Percentiles rank a stretch among this genome's conserved stretches.
Evolutionary conservation across 2,797 vertebrate genomes (phyloP).

Genomic region (Oophaga sylvatica): DNA sequence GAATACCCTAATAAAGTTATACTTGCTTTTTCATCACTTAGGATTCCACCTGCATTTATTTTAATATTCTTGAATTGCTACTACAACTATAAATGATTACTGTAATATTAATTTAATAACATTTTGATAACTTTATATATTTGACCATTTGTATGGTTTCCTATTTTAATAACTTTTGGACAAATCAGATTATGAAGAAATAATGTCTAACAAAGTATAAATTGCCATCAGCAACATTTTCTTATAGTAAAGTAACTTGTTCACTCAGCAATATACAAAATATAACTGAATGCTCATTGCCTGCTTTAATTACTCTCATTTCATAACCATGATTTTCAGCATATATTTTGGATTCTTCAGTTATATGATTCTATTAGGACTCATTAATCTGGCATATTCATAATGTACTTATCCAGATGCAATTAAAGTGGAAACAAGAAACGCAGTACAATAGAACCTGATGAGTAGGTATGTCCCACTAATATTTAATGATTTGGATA

Average conservation of each 20-base stretch:
- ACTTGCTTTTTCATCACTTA: not conserved
- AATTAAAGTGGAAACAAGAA: slow-evolving; percentile 16
- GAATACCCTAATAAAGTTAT: not conserved
- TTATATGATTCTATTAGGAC: slow-evolving; percentile 51
- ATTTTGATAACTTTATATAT: not conserved
- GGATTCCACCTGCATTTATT: not conserved
- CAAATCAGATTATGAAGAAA: slow-evolving; percentile 14
- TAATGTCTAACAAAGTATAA: slow-evolving; percentile 5
- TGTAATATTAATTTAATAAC: slow-evolving; percentile 2
- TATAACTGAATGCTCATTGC: slow-evolving; percentile 35
- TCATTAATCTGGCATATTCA: slow-evolving; percentile 27
- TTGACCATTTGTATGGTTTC: slow-evolving; percentile 30
- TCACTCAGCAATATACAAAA: slow-evolving; percentile 33
- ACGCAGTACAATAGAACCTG: not conserved
- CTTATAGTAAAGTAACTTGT: slow-evolving; percentile 3
- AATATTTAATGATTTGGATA: slow-evolving; percentile 5
- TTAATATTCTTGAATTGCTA: not conserved
- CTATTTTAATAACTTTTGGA: slow-evolving; percentile 22
- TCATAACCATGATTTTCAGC: slow-evolving; percentile 49
- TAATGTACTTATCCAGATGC: slow-evolving; percentile 23
- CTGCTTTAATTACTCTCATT: slow-evolving; percentile 52
- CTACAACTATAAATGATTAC: not conserved
- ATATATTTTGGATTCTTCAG: slow-evolving; percentile 36
- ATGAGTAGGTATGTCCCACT: slow-evolving; percentile 10
- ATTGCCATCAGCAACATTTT: slow-evolving; percentile 17